Conservation (phyloP, 2,113 vertebrate species). For the Sturnus vulgaris region DNA sequence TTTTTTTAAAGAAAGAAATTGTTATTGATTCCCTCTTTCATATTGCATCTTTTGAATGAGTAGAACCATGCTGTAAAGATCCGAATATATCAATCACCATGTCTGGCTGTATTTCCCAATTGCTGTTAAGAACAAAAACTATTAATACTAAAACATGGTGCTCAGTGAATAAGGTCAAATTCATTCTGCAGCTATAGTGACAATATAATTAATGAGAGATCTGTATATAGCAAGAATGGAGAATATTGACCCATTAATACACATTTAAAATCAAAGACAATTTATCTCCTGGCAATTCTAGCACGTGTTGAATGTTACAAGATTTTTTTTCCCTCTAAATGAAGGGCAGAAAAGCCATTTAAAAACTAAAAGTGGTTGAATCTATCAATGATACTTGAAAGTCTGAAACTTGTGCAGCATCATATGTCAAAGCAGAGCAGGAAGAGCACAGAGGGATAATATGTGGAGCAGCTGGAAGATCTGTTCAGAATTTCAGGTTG, state of each 20-base stretch:
- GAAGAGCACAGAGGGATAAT: background rate
- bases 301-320: background rate
- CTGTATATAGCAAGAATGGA: constrained; percentile 27
- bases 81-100: background rate
- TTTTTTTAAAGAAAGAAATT: background rate
- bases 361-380: background rate
- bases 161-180: constrained; percentile 32
- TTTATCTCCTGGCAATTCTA: constrained; percentile 30
- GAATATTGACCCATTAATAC: constrained; percentile 47
- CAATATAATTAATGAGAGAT: constrained; percentile 49
- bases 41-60: background rate
- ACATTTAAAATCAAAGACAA: constrained; percentile 46
- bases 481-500: background rate
- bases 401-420: background rate
- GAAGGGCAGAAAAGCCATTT: constrained; percentile 21
- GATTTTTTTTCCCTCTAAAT: background rate
- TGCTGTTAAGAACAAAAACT: constrained; percentile 40
- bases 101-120: constrained; percentile 19
- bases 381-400: background rate
- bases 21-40: background rate
- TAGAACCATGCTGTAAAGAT: background rate
- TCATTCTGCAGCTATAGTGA: constrained; percentile 4
- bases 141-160: constrained; percentile 28
- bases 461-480: background rate
- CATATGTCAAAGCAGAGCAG: background rate